These are phyloP conservation scores for Embidobia sp. DNA, from an alignment of 2,888 invertebrate genomes.

Conservation along the genomic window DNA sequence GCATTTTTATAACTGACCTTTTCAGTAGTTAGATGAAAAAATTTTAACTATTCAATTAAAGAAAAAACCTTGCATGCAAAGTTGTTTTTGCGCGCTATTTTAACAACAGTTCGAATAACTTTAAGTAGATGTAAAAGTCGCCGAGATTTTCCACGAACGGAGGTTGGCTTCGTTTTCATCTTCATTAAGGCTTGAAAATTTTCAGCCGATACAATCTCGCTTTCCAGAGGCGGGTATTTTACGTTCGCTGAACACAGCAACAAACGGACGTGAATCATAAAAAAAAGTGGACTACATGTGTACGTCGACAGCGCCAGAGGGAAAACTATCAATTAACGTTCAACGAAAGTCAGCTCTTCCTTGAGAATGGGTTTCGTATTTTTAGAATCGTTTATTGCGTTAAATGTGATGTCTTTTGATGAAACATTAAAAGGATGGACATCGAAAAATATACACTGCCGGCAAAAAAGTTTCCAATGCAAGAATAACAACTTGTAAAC, in stretches of 20 bases:
- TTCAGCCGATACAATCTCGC: background rate
- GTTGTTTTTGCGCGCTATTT: no score
- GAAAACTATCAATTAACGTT: conserved; percentile 44
- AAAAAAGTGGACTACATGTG: conserved; percentile 30
- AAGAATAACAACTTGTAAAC: no score
- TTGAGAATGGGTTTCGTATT: conserved; percentile 16
- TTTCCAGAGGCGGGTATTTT: conserved; percentile 6
- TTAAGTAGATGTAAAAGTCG: no score
- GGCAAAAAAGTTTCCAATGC: no score
- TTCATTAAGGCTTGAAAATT: conserved; percentile 2
- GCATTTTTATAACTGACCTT: no score
- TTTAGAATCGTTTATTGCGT: background rate
- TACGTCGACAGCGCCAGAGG: conserved; percentile 19
- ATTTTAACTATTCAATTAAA: no score
- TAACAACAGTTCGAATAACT: no score
- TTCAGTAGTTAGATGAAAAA: no score
- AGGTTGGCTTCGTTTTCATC: conserved; percentile 13
- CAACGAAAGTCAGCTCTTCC: conserved; percentile 27
- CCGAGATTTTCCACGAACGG: no score
- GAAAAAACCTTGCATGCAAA: no score
- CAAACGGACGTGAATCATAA: conserved; percentile 13
- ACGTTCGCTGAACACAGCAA: conserved; percentile 9
- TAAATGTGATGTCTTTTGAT: conserved; percentile 3
- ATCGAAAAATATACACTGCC: background rate
- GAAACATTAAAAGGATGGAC: background rate